Evolutionary conservation across 2,113 vertebrate species (phyloP).

Genomic region (Capra hircus): DNA sequence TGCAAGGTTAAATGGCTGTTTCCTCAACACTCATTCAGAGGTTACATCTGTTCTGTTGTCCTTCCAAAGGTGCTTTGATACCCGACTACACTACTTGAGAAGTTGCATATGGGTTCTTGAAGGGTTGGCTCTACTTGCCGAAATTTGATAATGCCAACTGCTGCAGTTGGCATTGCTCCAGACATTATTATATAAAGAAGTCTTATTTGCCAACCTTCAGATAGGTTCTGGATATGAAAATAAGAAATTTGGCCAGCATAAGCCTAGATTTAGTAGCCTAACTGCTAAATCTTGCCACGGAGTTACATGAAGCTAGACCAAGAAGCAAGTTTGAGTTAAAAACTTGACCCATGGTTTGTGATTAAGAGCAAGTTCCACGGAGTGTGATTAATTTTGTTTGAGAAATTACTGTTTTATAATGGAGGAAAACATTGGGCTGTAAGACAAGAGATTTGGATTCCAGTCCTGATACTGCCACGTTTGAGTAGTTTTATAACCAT

Average conservation of each 20-base stretch:
- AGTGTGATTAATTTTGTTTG: neutral
- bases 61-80: neutral
- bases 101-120: neutral
- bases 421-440: neutral
- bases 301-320: neutral
- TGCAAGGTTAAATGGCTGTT: neutral
- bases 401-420: neutral
- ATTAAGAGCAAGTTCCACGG: neutral
- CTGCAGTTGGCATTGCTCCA: neutral
- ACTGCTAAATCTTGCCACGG: neutral
- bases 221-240: neutral
- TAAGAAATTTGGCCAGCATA: neutral
- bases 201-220: neutral
- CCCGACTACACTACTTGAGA: neutral
- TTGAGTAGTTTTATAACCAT: neutral
- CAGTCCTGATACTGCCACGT: neutral
- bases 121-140: neutral
- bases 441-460: neutral
- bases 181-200: neutral
- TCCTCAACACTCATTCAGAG: neutral
- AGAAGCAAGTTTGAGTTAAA: neutral
- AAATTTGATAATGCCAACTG: neutral
- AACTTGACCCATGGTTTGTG: neutral
- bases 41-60: neutral
- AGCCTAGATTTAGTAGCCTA: neutral